Evolutionary conservation across 2,113 vertebrate species (phyloP), one percentile per base, ranked within the genome.

Genomic region (Thalassarche chlororhynchos): DNA sequence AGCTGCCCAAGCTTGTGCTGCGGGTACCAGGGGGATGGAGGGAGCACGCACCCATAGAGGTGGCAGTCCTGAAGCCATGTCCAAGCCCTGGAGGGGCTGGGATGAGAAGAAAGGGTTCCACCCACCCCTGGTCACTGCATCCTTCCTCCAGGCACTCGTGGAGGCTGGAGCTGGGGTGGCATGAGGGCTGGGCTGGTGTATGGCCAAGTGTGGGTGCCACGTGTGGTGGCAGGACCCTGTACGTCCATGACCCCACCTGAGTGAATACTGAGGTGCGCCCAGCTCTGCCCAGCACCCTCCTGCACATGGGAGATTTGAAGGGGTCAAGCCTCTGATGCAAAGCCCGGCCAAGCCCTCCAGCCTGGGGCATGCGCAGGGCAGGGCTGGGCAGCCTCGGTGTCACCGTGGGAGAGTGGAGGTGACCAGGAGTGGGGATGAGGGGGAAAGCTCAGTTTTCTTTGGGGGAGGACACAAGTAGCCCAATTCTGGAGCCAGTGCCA

Each of bases 1-100:
- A 94, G 38, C 69, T 89, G 80, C 87, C 76, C 60, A 49, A 70
- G 72, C 62, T 75, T 87, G 92, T 78, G 78, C 65, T 84, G n/a
- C 1, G 15, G 57, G 44, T 77, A 84, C 32, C 4, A 1, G 12
- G 26, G 3, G 26, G 28, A 46, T 58, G 46, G 52, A 87, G 7
- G 40, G 46, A 87, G 25, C 28, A 58, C 4, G 4, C 3, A 4
- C 21, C 40, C 25, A 0, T 21, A 72, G 75, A 55, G 6, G 5
- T 24, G 15, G 24, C 1, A 29, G 34, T 91, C 54, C 16, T 10
- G 13, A 87, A 91, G n/a, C 23, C 3, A 2, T 34, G 8, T 60
- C 38, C 61, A 47, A 82, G 84, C 19, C 40, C 46, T 54, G 32
- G 55, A 90, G 52, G 23, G 44, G 5, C 36, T 83, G 54, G 32